Percentiles rank a stretch among this genome's conserved stretches.
Evolutionary conservation across 2,888 invertebrate genomes (phyloP).

Genomic region (Trachelus tabidus): DNA sequence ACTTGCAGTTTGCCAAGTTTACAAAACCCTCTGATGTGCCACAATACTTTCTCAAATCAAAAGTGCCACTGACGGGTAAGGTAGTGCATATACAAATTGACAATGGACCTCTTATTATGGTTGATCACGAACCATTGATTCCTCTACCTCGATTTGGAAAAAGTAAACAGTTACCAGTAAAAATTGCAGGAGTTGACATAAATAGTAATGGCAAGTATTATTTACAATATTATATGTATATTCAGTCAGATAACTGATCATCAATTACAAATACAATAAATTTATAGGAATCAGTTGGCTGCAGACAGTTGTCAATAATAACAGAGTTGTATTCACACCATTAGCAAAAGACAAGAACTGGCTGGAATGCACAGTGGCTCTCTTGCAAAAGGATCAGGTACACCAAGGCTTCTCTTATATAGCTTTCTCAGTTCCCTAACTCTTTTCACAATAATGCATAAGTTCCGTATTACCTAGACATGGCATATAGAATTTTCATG

Average conservation of each 20-base stretch:
- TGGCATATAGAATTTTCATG: slow-evolving; percentile 3
- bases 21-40: slow-evolving; percentile 72
- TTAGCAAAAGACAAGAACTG: slow-evolving; percentile 62
- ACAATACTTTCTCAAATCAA: slow-evolving; percentile 69
- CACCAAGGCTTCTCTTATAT: not conserved
- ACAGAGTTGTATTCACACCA: slow-evolving; percentile 68
- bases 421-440: slow-evolving; percentile 5
- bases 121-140: slow-evolving; percentile 71
- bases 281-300: slow-evolving; percentile 70
- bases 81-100: slow-evolving; percentile 69
- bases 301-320: slow-evolving; percentile 69
- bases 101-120: slow-evolving; percentile 65
- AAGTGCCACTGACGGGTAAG: slow-evolving; percentile 68
- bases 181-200: slow-evolving; percentile 68
- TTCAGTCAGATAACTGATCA: not conserved
- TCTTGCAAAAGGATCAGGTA: slow-evolving; percentile 8
- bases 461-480: not conserved
- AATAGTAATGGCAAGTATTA: slow-evolving; percentile 63
- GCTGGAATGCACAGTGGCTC: slow-evolving; percentile 62
- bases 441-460: not conserved
- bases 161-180: slow-evolving; percentile 69
- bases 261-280: not conserved
- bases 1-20: slow-evolving; percentile 72
- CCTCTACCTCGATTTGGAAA: slow-evolving; percentile 70
- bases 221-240: not conserved